These are phyloP conservation scores for Rhabditoides inermis DNA, from an alignment of 2,888 invertebrate species.

Conservation along the genomic window DNA sequence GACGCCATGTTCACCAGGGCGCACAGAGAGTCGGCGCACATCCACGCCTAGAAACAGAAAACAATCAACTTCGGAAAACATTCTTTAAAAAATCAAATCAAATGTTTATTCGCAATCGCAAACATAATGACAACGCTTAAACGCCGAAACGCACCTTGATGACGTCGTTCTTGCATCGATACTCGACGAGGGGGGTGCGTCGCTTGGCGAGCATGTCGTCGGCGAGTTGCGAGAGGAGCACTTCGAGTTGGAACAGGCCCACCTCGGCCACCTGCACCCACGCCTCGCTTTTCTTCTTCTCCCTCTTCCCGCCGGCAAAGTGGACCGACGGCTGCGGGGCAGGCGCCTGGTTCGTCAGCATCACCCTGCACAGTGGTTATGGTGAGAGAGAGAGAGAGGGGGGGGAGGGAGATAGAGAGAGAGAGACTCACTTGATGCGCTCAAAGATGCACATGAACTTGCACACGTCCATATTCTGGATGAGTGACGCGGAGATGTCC, in stretches of 20 bases:
- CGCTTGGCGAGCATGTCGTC: conserved; percentile 4
- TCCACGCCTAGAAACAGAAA: conserved; percentile 29
- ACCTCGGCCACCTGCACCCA: conserved; percentile 27
- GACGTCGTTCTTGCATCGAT: conserved; percentile 20
- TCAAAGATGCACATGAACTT: conserved; percentile 32
- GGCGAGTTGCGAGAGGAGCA: conserved; percentile 9
- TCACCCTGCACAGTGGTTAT: not conserved
- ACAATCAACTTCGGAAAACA: conserved; percentile 7
- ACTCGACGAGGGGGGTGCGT: conserved; percentile 24
- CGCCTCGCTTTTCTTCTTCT: conserved; percentile 6
- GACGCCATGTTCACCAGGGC: conserved; percentile 28
- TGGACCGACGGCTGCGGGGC: conserved; percentile 1
- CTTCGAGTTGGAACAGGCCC: conserved; percentile 30
- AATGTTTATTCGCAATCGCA: not conserved
- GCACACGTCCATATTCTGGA: conserved; percentile 12
- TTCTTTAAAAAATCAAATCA: not conserved
- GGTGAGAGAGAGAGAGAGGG: not conserved
- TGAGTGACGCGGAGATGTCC: conserved; percentile 21
- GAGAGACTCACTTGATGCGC: conserved; percentile 7
- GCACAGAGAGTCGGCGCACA: conserved; percentile 46
- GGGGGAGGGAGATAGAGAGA: not conserved
- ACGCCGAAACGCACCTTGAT: conserved; percentile 9
- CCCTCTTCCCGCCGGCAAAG: not conserved
- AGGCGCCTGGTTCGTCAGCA: not conserved
- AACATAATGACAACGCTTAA: not conserved